Conservation (phyloP, 1,140 invertebrate species). For the Drosophila suzukii region DNA sequence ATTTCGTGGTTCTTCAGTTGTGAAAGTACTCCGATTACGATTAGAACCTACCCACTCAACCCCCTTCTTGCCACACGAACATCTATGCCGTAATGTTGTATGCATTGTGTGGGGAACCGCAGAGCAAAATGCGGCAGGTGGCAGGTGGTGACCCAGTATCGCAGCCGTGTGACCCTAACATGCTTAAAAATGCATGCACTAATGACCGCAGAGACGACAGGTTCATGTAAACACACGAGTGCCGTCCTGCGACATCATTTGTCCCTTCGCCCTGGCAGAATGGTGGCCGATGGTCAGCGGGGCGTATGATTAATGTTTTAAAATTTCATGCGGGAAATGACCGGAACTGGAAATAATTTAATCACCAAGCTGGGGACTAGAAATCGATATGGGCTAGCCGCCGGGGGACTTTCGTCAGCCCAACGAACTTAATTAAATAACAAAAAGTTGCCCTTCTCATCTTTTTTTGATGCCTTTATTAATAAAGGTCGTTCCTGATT, state of each 20-base stretch:
- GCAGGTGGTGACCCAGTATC: constrained; percentile 4
- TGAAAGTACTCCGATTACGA: background rate
- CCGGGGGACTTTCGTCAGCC: background rate
- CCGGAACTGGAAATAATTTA: constrained; percentile 5
- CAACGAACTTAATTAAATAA: constrained; percentile 8
- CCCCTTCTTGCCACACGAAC: background rate
- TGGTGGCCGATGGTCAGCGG: constrained; percentile 7
- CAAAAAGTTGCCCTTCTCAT: background rate
- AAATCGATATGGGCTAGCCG: constrained; percentile 20
- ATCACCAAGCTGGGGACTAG: background rate
- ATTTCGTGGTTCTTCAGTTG: background rate
- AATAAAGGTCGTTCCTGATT: background rate
- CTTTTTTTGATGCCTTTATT: background rate
- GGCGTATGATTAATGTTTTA: constrained; percentile 44
- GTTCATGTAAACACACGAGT: constrained; percentile 29
- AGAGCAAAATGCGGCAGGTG: constrained; percentile 3
- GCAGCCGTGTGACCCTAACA: constrained; percentile 22
- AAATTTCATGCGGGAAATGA: constrained; percentile 22
- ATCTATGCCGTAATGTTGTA: constrained; percentile 17
- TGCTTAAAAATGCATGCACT: constrained; percentile 49
- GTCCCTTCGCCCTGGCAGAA: no score
- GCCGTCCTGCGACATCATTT: constrained; percentile 14
- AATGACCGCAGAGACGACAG: constrained; percentile 45
- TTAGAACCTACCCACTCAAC: background rate
- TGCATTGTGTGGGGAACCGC: constrained; percentile 11